Evolutionary conservation across 1,140 invertebrate genomes (phyloP).

Genomic region (Frieseomelitta varia): DNA sequence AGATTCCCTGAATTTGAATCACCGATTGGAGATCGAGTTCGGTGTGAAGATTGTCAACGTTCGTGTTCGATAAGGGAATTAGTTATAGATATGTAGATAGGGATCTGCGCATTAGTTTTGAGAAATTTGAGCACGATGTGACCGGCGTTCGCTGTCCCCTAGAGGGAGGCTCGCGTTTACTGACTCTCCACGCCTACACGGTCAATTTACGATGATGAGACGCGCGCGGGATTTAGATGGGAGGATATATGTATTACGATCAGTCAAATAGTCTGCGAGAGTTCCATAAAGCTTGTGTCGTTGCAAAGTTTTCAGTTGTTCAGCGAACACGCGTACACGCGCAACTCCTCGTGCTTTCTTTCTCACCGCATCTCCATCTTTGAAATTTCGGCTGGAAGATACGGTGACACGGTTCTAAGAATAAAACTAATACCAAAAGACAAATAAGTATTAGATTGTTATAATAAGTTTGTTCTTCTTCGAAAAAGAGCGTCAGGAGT

Average conservation of each 20-base stretch:
- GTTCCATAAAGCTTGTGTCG: neutral
- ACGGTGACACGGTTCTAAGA: neutral
- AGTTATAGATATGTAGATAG: neutral
- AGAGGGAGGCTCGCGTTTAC: neutral
- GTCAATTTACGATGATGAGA: neutral
- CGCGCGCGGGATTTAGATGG: too few species aligned
- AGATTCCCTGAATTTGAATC: neutral
- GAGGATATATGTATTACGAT: slow-evolving; percentile 10
- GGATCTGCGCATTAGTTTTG: neutral
- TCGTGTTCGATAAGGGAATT: neutral
- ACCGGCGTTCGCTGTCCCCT: neutral
- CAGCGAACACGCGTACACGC: too few species aligned
- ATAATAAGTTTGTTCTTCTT: too few species aligned
- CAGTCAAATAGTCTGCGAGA: neutral
- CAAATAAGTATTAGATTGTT: too few species aligned
- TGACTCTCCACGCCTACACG: neutral
- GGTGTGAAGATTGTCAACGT: neutral
- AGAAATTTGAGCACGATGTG: neutral
- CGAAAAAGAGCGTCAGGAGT: too few species aligned
- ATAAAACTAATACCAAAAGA: too few species aligned
- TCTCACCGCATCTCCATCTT: too few species aligned
- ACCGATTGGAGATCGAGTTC: neutral
- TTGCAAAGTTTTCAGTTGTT: neutral
- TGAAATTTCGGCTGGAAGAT: neutral
- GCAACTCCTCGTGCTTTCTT: neutral